These are phyloP conservation scores for Varanus salvator DNA, from an alignment of 2,113 vertebrate species.

Conservation along the genomic window DNA sequence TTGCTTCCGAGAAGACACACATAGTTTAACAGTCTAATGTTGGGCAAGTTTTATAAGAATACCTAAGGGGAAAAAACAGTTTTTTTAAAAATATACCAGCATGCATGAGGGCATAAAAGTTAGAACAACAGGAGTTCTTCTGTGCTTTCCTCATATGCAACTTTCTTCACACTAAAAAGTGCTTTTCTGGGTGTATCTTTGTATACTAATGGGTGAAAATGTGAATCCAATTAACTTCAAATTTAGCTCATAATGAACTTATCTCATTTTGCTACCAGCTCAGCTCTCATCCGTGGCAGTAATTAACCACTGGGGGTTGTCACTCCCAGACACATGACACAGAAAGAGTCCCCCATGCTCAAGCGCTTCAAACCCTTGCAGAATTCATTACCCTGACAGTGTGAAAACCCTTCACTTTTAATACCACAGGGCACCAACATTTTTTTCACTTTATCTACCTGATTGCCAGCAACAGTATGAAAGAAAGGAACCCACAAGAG, in stretches of 20 bases:
- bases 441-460: conserved; percentile 72
- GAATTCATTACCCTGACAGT: conserved; percentile 85
- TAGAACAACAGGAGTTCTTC: background rate
- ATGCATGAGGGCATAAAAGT: background rate
- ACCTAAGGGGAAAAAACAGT: background rate
- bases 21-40: background rate
- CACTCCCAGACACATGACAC: conserved; percentile 83
- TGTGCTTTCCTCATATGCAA: conserved; percentile 35
- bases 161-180: conserved; percentile 22
- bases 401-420: conserved; percentile 79
- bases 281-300: conserved; percentile 81
- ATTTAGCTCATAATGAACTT: conserved; percentile 85
- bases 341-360: conserved; percentile 76
- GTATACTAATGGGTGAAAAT: conserved; percentile 68
- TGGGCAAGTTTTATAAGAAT: background rate
- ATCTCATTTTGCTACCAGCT: conserved; percentile 81
- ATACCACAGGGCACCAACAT: conserved; percentile 74
- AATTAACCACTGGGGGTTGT: conserved; percentile 88
- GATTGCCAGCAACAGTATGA: conserved; percentile 68
- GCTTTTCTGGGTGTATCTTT: conserved; percentile 65
- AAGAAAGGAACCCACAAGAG: conserved; percentile 64
- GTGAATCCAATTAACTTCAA: conserved; percentile 84
- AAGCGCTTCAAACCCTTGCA: conserved; percentile 79
- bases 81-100: background rate
- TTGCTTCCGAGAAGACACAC: background rate